These are phyloP conservation scores for Phalloptychus januarius DNA, from an alignment of 2,797 vertebrate species.

Conservation along the genomic window DNA sequence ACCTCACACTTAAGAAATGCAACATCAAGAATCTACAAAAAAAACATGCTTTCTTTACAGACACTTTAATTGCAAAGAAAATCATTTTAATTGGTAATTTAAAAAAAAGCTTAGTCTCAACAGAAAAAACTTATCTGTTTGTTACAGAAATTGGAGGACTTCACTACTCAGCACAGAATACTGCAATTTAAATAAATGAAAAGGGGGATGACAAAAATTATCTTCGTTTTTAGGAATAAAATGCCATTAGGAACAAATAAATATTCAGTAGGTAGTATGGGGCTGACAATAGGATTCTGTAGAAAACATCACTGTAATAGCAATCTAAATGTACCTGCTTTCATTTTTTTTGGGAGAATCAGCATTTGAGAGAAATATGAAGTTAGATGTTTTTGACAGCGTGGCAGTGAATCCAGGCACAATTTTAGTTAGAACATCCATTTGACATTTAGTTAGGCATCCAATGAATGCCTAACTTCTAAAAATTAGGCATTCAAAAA, in stretches of 20 bases:
- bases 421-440: conserved; percentile 19
- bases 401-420: conserved; percentile 30
- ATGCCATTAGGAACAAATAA: background rate
- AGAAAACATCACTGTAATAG: background rate
- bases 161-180: conserved; percentile 61
- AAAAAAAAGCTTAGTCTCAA: conserved; percentile 39
- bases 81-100: conserved; percentile 54
- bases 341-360: background rate
- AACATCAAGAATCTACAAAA: background rate
- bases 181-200: conserved; percentile 56
- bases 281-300: background rate
- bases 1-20: background rate
- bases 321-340: background rate
- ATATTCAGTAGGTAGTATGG: background rate
- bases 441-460: too few species aligned
- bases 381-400: background rate
- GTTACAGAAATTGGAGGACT: conserved; percentile 47
- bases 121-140: conserved; percentile 48
- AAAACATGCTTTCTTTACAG: background rate
- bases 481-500: conserved; percentile 11
- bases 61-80: conserved; percentile 14
- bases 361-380: background rate
- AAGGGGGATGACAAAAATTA: conserved; percentile 25
- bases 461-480: too few species aligned
- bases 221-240: background rate